A percentile compares a stretch with the other conserved stretches of the same genome.
These are phyloP conservation scores for Sebastes nivosus DNA, from an alignment of 2,797 vertebrate genomes.

Conservation along the genomic window DNA sequence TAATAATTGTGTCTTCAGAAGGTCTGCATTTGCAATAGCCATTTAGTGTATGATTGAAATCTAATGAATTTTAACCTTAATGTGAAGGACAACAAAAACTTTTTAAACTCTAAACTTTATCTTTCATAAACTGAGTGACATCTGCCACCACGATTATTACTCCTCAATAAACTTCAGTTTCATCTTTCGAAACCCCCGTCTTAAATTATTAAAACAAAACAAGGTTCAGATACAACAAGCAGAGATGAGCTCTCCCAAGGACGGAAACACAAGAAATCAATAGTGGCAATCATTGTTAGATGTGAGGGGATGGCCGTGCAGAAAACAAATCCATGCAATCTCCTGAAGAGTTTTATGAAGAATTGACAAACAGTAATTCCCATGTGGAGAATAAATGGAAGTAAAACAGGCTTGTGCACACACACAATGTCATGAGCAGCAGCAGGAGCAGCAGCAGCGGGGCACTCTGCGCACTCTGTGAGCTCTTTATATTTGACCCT, in stretches of 20 bases:
- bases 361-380: constrained; percentile 36
- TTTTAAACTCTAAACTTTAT: background rate
- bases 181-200: constrained; percentile 20
- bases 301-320: constrained; percentile 36
- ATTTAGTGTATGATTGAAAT: background rate
- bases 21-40: background rate
- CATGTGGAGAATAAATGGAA: constrained; percentile 23
- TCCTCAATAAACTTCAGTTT: background rate
- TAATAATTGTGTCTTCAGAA: background rate
- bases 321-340: constrained; percentile 60
- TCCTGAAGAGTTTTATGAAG: constrained; percentile 38
- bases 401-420: background rate
- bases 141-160: constrained; percentile 10
- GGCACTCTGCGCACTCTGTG: background rate
- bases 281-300: constrained; percentile 48
- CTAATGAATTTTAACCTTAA: background rate
- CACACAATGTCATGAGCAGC: background rate
- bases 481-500: constrained; percentile 15
- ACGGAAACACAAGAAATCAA: constrained; percentile 47
- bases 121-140: constrained; percentile 1
- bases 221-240: constrained; percentile 20
- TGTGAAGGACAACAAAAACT: background rate
- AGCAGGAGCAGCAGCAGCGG: background rate
- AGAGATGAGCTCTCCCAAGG: constrained; percentile 26
- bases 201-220: constrained; percentile 54